phyloP scores from a whole-genome alignment of 2,113 vertebrate species.

The Gasterosteus aculeatus region DNA sequence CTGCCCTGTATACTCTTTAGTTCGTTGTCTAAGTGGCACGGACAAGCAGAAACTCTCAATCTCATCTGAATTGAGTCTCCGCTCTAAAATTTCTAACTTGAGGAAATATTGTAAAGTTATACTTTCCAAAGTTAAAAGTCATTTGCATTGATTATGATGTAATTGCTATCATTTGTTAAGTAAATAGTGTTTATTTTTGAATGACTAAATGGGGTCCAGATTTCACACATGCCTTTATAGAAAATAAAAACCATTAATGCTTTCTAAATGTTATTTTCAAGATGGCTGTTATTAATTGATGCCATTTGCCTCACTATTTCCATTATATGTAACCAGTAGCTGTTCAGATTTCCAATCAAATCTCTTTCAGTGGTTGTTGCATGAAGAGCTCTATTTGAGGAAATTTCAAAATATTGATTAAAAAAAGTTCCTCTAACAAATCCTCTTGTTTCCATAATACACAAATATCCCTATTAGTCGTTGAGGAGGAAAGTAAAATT shows the following conservation, averaged over 20 bases:
- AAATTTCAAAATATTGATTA: slow-evolving; percentile 10
- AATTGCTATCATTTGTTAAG: background rate
- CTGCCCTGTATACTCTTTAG: background rate
- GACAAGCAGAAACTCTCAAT: background rate
- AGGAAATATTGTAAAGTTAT: background rate
- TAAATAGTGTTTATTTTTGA: background rate
- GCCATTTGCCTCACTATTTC: slow-evolving; percentile 18
- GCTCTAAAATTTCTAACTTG: background rate
- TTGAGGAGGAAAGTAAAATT: background rate
- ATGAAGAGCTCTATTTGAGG: slow-evolving; percentile 3
- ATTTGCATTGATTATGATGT: background rate
- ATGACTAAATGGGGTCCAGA: slow-evolving; percentile 8
- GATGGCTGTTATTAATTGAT: background rate
- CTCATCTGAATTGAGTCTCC: background rate
- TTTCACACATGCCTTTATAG: background rate
- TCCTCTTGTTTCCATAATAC: slow-evolving; percentile 3
- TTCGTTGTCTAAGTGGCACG: slow-evolving; percentile 1
- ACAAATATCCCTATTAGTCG: background rate
- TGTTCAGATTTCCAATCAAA: slow-evolving; percentile 12
- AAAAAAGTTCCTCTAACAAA: background rate
- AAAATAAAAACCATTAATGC: background rate
- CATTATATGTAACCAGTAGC: background rate
- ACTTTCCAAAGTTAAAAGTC: background rate
- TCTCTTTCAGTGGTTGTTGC: slow-evolving; percentile 15
- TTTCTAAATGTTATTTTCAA: background rate